Conservation (phyloP, 2,888 invertebrate species). For the Amblyjoppa proteus region DNA sequence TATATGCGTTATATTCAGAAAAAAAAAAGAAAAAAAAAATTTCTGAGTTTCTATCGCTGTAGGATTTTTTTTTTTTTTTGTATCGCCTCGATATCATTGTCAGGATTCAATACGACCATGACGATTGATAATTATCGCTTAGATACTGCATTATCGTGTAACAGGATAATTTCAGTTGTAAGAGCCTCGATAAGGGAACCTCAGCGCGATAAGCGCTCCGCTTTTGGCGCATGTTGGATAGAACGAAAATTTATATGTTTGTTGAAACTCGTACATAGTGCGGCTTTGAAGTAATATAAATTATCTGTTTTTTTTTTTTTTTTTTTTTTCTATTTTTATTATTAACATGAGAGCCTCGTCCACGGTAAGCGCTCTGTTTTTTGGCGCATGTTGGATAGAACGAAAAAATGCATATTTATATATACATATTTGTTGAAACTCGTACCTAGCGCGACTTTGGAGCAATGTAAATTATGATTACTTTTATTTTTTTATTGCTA, state of each 20-base stretch:
- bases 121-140: not conserved
- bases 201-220: not conserved
- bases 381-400: not conserved
- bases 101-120: not conserved
- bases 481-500: too few relatives aligned
- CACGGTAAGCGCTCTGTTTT: not conserved
- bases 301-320: not conserved
- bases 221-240: not conserved
- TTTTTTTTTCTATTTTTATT: not conserved
- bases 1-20: conserved; percentile 4
- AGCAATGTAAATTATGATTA: not conserved
- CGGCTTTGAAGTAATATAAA: not conserved
- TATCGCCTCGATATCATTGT: not conserved
- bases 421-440: too few relatives aligned
- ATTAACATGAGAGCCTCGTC: not conserved
- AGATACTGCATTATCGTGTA: conserved; percentile 10
- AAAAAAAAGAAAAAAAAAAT: not conserved
- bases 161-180: conserved; percentile 1
- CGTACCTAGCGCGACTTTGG: not conserved
- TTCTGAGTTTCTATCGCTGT: not conserved
- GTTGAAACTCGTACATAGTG: too few relatives aligned
- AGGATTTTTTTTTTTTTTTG: not conserved
- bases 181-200: not conserved
- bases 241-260: not conserved
- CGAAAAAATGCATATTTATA: not conserved